Base-by-base conservation (phyloP, 2,797 vertebrate genomes). In the Lutjanus campechanus region DNA sequence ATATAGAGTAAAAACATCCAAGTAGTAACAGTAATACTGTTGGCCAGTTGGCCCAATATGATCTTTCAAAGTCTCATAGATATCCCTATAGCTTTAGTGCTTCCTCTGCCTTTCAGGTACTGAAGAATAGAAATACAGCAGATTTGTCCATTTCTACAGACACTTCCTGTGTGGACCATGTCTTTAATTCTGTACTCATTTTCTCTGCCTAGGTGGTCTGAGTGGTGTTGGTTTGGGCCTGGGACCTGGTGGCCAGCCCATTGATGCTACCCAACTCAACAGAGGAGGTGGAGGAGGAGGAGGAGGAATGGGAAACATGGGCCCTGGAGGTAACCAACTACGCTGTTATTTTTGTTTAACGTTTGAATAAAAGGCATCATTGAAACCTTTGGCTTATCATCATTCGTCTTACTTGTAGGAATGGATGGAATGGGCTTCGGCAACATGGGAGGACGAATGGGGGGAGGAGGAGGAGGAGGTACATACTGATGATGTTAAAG, bases 371-470 rank as follows among this genome's bases (percentile, higher is more conserved):
- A 54, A 59, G 8, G 25, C 1, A 3, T 1, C 0, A 17, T 1
- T n/a, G 1, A 11, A 51, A 5, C 41, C 7, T 0, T 19, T 60
- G 11, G 7, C 62, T 90, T 10, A 88, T 46, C 9, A 10, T 51
- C 11, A n/a, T 7, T 43, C 0, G 50, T 88, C 1, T 93, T 82
- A 74, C 81, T 93, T 94, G 78, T 92, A 99, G 98, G 97, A 92
- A 97, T 99, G 96, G 98, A 99, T 94, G 97, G 97, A 92, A 97
- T 99, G 96, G 96, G 97, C 89, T 99, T 97, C 92, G 96, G 97
- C 91, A 95, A 93, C 91, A 97, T 98, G 97, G 98, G 93, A 59
- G 91, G 97, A 91, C 97, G 98, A 88, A 98, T 99, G 96, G 97
- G 97, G 96, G 97, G 97, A 96, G 97, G 97, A 0, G 41, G 64